Conservation (phyloP, 2,113 vertebrate genomes). For the Machaerirhynchus nigripectus region DNA sequence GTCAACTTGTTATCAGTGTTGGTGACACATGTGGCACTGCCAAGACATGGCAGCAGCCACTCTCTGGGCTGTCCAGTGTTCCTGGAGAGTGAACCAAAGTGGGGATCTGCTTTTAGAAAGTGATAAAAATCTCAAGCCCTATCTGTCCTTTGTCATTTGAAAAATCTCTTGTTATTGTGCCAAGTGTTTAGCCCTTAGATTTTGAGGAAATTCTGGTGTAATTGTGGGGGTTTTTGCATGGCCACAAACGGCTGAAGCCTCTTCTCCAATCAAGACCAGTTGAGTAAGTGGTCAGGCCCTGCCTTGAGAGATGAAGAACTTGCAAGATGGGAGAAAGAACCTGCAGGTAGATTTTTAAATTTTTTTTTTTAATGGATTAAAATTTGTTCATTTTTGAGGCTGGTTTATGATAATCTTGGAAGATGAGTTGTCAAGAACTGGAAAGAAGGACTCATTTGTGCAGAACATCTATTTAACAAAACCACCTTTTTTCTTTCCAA, state of each 20-base stretch:
- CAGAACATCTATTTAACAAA: neutral
- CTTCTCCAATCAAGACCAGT: neutral
- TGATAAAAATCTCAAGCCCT: neutral
- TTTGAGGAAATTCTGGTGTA: neutral
- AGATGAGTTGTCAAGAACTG: neutral
- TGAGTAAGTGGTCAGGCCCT: neutral
- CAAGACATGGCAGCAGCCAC: accelerated
- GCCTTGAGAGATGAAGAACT: neutral
- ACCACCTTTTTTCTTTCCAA: neutral
- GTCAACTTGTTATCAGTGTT: accelerated
- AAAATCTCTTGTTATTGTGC: neutral
- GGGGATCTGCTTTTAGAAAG: neutral
- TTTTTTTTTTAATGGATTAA: neutral
- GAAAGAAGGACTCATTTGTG: neutral
- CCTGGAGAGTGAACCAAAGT: neutral
- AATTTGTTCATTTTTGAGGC: neutral
- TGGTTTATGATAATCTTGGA: neutral
- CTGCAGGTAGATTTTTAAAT: neutral
- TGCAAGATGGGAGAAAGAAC: neutral
- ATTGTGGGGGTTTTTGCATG: neutral
- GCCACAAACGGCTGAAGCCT: neutral
- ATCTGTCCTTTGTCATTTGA: neutral
- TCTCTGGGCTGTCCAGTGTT: neutral
- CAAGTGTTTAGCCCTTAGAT: neutral
- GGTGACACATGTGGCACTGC: neutral